Base-by-base conservation (phyloP, 2,888 invertebrate genomes). In the Drosophila demipolita region DNA sequence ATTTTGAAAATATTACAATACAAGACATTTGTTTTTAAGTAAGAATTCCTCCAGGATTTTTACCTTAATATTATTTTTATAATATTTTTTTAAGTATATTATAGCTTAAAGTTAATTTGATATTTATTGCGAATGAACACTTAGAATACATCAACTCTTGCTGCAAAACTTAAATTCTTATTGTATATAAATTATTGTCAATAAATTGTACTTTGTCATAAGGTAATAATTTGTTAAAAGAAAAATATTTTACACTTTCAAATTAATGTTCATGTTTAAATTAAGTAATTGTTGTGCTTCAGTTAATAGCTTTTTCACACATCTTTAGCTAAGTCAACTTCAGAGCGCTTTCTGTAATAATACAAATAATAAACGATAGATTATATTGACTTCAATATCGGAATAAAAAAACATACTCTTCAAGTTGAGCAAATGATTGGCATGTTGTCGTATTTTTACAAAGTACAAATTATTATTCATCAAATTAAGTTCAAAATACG, bases 261-360 rank as follows among this genome's bases (percentile, higher is more conserved):
- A 20, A 12, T n/a, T 12, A 11, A 7, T n/a, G 1, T 15, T 50
- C 49, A 17, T 33, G 9, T 20, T 33, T 15, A 29, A 12, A 20
- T 48, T 45, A n/a, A 45, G 38, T 40, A 35, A 52, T 48, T 23
- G 8, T 6, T 17, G 40, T 17, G 40, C 42, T 52, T 17, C 11
- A 7, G 3, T 26, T 42, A 9, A 12, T 12, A 12, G n/a, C 15
- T 9, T 36, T 20, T 23, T 12, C 15, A 15, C 26, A 32, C 2
- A 32, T n/a, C 40, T 26, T 2, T 23, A 29, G 26, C 59, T 72
- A 88, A 5, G 81, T 55, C 23, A 88, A 66, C 45, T 81, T 71
- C 0, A 59, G 17, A 7, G 89, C 85, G 29, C 52, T 48, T 54
- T 85, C 85, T 85, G 82, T 5, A 79, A 79, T 4, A 0, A 15